Evolutionary conservation across 2,797 vertebrate genomes (phyloP).

Genomic region (Pseudocheirus occidentalis): DNA sequence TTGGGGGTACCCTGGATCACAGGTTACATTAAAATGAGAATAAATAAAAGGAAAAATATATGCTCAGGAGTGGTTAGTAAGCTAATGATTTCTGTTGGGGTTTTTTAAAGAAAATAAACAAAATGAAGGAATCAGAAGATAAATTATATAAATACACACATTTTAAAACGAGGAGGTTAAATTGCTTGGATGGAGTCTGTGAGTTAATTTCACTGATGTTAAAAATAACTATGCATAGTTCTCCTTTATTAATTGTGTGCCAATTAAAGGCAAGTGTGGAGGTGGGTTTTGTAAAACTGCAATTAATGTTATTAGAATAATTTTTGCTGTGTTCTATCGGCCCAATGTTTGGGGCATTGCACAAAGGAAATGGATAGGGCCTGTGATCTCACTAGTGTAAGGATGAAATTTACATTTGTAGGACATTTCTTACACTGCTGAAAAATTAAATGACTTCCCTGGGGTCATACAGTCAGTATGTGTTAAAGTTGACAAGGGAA

Average conservation of each 20-base stretch:
- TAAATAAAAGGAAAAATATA: neutral
- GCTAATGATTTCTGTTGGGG: neutral
- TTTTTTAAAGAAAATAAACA: neutral
- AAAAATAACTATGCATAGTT: constrained; percentile 2
- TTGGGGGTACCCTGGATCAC: neutral
- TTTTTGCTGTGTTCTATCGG: neutral
- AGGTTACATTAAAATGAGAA: neutral
- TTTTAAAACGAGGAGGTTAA: neutral
- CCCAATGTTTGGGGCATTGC: neutral
- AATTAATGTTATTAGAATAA: neutral
- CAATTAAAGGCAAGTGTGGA: neutral
- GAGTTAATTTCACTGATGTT: constrained; percentile 2
- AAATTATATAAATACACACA: neutral
- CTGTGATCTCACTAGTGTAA: neutral
- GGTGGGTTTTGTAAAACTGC: neutral
- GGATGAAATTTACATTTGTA: neutral
- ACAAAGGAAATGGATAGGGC: neutral
- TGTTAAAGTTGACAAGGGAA: neutral
- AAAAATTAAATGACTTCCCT: neutral
- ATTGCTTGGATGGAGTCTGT: neutral
- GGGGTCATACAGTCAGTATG: neutral
- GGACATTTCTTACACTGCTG: neutral
- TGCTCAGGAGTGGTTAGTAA: neutral
- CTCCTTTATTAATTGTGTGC: neutral
- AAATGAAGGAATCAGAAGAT: neutral